Conservation (phyloP, 2,888 invertebrate species). For the Drosophila melanosoma region DNA sequence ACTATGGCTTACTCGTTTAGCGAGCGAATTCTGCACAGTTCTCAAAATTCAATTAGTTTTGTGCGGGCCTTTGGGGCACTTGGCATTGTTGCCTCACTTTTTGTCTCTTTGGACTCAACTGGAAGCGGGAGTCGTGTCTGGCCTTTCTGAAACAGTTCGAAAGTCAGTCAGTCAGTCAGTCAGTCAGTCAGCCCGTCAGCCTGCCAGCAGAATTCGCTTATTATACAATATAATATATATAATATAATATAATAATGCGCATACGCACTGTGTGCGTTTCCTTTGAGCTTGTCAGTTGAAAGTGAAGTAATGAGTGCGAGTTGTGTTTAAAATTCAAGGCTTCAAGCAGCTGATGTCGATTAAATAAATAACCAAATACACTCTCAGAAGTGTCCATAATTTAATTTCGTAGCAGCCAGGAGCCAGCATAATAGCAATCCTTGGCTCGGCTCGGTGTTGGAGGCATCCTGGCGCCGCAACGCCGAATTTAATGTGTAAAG, state of each 20-base stretch:
- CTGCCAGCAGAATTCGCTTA: not conserved
- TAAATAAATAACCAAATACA: slow-evolving; percentile 70
- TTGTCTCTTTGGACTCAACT: not conserved
- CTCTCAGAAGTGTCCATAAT: slow-evolving; percentile 55
- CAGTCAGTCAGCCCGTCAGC: slow-evolving; percentile 7
- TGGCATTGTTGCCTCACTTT: slow-evolving; percentile 45
- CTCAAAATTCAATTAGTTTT: slow-evolving; percentile 75
- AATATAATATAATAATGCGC: slow-evolving; percentile 28
- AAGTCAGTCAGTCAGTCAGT: slow-evolving; percentile 29
- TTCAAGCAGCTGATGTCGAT: slow-evolving; percentile 64
- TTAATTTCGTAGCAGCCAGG: slow-evolving; percentile 58
- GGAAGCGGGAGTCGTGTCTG: slow-evolving; percentile 20
- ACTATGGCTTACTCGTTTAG: slow-evolving; percentile 75
- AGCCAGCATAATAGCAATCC: not conserved
- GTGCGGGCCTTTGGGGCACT: slow-evolving; percentile 60
- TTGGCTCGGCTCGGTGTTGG: not conserved
- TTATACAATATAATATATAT: slow-evolving; percentile 2
- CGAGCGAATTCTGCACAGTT: slow-evolving; percentile 75
- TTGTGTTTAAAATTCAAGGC: slow-evolving; percentile 63
- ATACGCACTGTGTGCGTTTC: slow-evolving; percentile 50
- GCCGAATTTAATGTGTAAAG: slow-evolving; percentile 69
- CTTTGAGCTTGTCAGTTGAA: not conserved
- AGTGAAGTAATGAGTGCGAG: not conserved
- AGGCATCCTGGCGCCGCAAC: slow-evolving; percentile 49
- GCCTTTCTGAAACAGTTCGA: slow-evolving; percentile 34